A percentile compares a stretch with the other conserved stretches of the same genome.
These are phyloP conservation scores for Rousettus leschenaultii DNA, from an alignment of 2,113 vertebrate genomes.

Conservation along the genomic window DNA sequence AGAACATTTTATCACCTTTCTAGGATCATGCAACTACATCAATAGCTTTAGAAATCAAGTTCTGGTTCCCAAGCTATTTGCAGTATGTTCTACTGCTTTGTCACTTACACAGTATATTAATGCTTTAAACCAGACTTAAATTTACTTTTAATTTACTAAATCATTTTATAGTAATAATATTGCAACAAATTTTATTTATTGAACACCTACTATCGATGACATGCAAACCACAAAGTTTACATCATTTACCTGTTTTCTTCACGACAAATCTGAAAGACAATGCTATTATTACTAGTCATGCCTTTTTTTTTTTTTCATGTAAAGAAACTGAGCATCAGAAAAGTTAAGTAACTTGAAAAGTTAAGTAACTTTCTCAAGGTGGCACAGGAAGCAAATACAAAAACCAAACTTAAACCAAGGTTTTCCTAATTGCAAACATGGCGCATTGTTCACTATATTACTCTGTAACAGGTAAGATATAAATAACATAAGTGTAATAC, in stretches of 20 bases:
- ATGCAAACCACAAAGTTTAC: neutral
- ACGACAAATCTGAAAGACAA: neutral
- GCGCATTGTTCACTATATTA: neutral
- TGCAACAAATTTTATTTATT: neutral
- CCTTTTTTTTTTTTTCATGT: neutral
- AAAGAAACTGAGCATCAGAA: neutral
- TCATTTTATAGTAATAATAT: neutral
- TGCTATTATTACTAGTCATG: neutral
- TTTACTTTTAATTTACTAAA: neutral
- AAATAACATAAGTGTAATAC: neutral
- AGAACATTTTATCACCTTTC: neutral
- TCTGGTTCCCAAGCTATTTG: neutral
- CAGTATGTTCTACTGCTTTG: neutral
- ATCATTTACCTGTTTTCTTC: neutral
- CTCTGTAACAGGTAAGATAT: neutral
- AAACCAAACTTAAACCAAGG: neutral
- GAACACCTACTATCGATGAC: neutral
- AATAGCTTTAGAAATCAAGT: neutral
- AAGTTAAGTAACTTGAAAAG: neutral
- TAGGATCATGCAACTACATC: neutral
- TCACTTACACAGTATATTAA: neutral
- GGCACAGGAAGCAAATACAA: neutral
- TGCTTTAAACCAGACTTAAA: neutral
- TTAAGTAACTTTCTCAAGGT: neutral
- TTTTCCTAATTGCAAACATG: neutral